Evolutionary conservation across 2,888 invertebrate species (phyloP).

Genomic region (Drosophila cracens): DNA sequence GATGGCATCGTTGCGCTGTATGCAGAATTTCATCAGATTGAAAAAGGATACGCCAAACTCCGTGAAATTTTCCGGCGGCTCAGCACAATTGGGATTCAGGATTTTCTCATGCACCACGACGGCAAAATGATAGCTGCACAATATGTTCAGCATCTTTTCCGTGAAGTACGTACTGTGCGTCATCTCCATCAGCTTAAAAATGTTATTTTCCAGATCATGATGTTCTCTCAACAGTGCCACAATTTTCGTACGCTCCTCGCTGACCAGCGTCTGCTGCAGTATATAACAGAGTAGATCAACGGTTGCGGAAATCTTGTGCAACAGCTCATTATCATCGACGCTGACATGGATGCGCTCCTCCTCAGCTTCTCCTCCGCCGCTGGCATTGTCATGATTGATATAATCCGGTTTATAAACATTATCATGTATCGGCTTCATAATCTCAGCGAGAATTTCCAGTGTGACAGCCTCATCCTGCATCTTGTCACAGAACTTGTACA

Average conservation of each 20-base stretch:
- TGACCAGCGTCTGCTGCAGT: slow-evolving; percentile 86
- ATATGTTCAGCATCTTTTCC: slow-evolving; percentile 74
- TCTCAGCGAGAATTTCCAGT: slow-evolving; percentile 86
- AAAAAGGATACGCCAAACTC: slow-evolving; percentile 83
- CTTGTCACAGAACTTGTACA: slow-evolving; percentile 86
- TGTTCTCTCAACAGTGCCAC: slow-evolving; percentile 82
- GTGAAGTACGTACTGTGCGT: slow-evolving; percentile 82
- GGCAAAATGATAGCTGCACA: slow-evolving; percentile 81
- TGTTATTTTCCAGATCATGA: slow-evolving; percentile 78
- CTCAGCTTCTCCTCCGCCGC: background rate
- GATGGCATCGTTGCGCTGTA: slow-evolving; percentile 77
- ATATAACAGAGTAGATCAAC: slow-evolving; percentile 87
- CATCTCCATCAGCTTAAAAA: slow-evolving; percentile 83
- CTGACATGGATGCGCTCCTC: slow-evolving; percentile 82
- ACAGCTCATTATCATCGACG: slow-evolving; percentile 86
- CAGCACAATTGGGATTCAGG: slow-evolving; percentile 59
- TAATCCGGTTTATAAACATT: slow-evolving; percentile 83
- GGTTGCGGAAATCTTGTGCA: slow-evolving; percentile 86
- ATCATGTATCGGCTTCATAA: slow-evolving; percentile 87
- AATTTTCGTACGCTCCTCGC: slow-evolving; percentile 83
- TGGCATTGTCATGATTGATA: slow-evolving; percentile 14
- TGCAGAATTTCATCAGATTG: slow-evolving; percentile 84
- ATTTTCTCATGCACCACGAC: slow-evolving; percentile 82
- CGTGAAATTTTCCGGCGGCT: slow-evolving; percentile 78
- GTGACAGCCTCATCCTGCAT: slow-evolving; percentile 86